Conservation (phyloP, 2,888 invertebrate species). For the Elegia similella region DNA sequence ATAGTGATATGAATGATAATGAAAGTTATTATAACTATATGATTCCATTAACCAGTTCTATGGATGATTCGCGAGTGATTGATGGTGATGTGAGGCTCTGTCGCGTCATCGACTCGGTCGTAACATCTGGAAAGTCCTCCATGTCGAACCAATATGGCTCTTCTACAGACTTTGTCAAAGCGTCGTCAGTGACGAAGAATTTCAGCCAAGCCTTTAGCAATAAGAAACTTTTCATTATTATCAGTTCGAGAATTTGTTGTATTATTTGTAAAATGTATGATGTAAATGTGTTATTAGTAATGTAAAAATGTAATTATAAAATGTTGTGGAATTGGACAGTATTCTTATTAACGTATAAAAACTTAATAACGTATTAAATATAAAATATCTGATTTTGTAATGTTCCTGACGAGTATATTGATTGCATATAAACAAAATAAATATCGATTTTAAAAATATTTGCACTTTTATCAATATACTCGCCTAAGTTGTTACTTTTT, state of each 20-base stretch:
- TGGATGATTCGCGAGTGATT: conserved; percentile 66
- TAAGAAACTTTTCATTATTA: conserved; percentile 57
- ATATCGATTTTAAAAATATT: too few species aligned
- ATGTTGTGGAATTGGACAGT: background rate
- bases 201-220: conserved; percentile 81
- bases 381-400: too few species aligned
- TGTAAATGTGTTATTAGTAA: background rate
- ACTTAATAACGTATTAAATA: too few species aligned
- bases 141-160: conserved; percentile 74
- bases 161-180: conserved; percentile 73
- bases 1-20: conserved; percentile 32
- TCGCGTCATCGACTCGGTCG: conserved; percentile 66
- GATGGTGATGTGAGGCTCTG: conserved; percentile 53
- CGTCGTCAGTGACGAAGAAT: conserved; percentile 80
- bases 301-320: background rate
- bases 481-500: conserved; percentile 5
- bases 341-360: too few species aligned
- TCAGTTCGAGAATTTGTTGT: conserved; percentile 18
- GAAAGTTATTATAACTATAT: conserved; percentile 55
- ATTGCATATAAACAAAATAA: too few species aligned
- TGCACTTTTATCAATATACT: too few species aligned
- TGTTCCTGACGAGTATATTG: too few species aligned
- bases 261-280: conserved; percentile 8
- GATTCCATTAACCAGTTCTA: conserved; percentile 76
- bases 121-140: conserved; percentile 54